Evolutionary conservation across 2,113 vertebrate genomes (phyloP), one percentile per base, ranked within the genome.

Genomic region (Platysternon megacephalum): DNA sequence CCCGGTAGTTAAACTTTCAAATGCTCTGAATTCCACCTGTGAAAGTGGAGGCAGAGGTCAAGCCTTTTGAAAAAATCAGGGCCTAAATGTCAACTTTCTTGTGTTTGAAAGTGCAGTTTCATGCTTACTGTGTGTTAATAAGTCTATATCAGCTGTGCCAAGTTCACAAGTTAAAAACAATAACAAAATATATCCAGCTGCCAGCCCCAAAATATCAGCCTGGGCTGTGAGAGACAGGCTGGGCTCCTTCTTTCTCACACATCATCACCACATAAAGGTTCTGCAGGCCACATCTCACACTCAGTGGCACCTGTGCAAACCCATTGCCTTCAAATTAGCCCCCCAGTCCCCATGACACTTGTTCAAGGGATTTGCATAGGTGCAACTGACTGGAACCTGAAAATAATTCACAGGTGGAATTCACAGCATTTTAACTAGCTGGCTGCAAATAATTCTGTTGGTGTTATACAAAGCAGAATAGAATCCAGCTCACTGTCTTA

Each of bases 11-110:
- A 91, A 82, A 92, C 39, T 4, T 76, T 85, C 48, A 61, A 95
- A 81, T 88, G 92, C 82, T 94, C 29, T 85, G 87, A 91, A 96
- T 95, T 95, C 85, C 92, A 92, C 94, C 96, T 95, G 93, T 97
- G 97, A 96, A 97, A 97, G 90, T 95, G 87, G 95, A 97, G 95
- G 92, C 79, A 44, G 94, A 97, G 92, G 91, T 95, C 95, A 83
- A 87, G 86, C 90, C 95, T 96, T 87, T 95, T 94, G 85, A 86
- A 88, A 94, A 95, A 95, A 94, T 94, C 79, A 76, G 79, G 56
- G 82, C 84, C 92, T 96, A 95, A 97, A 97, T 95, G 94, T 97
- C 96, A 97, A 65, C 86, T 92, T 95, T 91, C 22, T 51, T 86
- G 1, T 3, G 65, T 42, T 83, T 88, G 79, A 87, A 95, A 94